Evolutionary conservation across 2,113 vertebrate species (phyloP).

Genomic region (Geothlypis trichas): DNA sequence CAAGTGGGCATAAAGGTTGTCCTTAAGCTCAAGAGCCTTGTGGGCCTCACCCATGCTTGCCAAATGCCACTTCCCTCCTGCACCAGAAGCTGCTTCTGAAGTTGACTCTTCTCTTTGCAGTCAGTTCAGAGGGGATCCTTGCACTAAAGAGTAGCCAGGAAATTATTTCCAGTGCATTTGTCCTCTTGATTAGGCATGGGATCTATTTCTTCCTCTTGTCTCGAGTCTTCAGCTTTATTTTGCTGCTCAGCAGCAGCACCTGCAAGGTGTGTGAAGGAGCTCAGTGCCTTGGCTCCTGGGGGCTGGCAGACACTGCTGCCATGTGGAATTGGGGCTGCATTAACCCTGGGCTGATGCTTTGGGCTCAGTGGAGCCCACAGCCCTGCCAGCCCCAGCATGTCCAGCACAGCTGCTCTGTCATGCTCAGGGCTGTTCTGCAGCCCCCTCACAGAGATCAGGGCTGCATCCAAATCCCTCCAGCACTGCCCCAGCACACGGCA

Average conservation of each 20-base stretch:
- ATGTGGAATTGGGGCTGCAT: background rate
- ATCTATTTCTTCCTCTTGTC: background rate
- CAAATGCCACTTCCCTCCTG: background rate
- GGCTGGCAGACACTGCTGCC: background rate
- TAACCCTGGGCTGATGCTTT: background rate
- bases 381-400: background rate
- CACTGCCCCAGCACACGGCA: background rate
- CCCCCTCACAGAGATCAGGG: background rate
- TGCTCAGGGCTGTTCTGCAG: background rate
- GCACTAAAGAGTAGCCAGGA: background rate
- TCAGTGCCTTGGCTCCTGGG: background rate
- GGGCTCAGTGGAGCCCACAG: background rate
- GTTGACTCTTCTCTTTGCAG: background rate
- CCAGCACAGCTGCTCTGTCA: background rate
- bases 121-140: background rate
- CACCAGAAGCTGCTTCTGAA: background rate
- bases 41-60: background rate
- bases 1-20: background rate
- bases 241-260: background rate
- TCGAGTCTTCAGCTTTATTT: background rate
- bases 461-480: background rate
- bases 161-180: background rate
- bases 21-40: background rate
- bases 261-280: background rate
- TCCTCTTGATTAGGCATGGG: background rate